A percentile compares a stretch with the other conserved stretches of the same genome.
These are phyloP conservation scores for Helarctos malayanus DNA, from an alignment of 2,797 vertebrate genomes.

Conservation along the genomic window DNA sequence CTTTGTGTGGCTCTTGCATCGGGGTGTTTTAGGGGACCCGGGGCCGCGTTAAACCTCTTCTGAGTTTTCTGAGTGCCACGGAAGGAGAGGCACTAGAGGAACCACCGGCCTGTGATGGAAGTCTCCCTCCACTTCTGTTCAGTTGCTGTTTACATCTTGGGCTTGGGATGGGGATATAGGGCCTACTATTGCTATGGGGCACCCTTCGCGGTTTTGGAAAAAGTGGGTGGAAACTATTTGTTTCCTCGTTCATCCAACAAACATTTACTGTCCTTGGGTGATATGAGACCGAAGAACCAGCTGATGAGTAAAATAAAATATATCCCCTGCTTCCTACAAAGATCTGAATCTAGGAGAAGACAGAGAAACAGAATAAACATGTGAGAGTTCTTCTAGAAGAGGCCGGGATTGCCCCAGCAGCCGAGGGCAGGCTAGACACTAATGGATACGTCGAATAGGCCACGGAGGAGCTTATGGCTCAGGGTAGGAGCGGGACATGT, in stretches of 20 bases:
- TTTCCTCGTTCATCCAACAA: conserved; percentile 48
- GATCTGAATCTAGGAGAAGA: not conserved
- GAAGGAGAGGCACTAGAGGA: not conserved
- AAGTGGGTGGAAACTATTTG: not conserved
- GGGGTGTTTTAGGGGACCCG: not conserved
- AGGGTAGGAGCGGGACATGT: not conserved
- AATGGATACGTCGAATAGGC: not conserved
- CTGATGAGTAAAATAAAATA: not conserved
- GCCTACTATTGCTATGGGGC: not conserved
- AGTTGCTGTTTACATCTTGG: not conserved
- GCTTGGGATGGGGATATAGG: not conserved
- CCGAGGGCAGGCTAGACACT: not conserved
- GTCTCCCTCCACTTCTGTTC: not conserved
- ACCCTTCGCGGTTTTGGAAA: not conserved
- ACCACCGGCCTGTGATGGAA: not conserved
- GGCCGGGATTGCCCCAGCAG: not conserved
- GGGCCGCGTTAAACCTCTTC: not conserved
- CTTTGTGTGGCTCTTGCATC: not conserved
- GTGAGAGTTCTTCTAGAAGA: not conserved
- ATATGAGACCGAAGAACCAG: not conserved
- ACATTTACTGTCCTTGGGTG: not conserved
- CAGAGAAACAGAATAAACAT: not conserved
- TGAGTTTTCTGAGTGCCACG: not conserved
- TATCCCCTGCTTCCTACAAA: not conserved
- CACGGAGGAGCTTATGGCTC: not conserved